Evolutionary conservation across 2,113 vertebrate species (phyloP).

Genomic region (Hydrolagus affinis): DNA sequence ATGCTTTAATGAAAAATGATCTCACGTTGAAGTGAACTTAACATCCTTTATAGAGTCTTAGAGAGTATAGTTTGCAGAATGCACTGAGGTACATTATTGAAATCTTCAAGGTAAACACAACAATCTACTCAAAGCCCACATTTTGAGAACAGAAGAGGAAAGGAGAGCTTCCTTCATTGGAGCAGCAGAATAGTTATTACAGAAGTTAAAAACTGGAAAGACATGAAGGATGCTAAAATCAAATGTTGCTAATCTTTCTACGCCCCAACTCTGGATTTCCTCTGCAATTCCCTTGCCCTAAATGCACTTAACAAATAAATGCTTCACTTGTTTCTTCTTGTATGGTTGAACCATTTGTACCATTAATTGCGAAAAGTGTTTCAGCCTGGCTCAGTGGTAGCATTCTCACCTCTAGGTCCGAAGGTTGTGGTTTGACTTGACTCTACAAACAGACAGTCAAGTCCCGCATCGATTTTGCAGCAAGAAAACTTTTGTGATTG

Average conservation of each 20-base stretch:
- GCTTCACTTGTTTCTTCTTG: neutral
- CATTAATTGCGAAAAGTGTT: neutral
- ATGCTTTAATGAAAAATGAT: no score
- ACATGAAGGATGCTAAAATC: neutral
- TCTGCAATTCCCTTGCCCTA: neutral
- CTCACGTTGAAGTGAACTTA: no score
- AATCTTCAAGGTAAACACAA: neutral
- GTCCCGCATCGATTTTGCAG: neutral
- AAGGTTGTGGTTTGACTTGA: no score
- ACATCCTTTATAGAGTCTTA: no score
- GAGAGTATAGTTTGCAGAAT: no score
- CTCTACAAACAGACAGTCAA: no score
- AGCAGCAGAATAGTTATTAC: neutral
- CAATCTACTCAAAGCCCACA: neutral
- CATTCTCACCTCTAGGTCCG: no score
- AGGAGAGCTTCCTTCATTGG: neutral
- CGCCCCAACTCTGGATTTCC: neutral
- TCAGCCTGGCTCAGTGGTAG: no score
- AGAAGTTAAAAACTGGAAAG: neutral
- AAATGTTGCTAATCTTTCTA: neutral
- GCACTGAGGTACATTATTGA: no score
- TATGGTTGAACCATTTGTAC: neutral
- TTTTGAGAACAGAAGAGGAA: neutral
- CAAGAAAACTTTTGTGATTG: conserved; percentile 10
- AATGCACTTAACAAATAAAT: neutral